Evolutionary conservation across 2,888 invertebrate species (phyloP).

Genomic region (Trachelus iudaicus): DNA sequence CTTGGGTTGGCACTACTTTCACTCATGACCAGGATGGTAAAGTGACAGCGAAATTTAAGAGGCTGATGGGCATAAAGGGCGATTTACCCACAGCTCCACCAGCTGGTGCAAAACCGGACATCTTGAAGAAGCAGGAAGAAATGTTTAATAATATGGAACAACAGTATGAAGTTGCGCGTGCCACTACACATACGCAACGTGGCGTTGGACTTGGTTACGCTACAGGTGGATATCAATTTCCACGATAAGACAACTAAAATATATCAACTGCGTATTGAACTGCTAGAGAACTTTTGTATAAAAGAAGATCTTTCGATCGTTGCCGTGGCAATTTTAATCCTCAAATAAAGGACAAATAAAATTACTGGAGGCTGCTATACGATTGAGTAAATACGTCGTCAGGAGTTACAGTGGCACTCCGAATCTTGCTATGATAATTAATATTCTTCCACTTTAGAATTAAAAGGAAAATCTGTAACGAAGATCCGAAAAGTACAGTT

Average conservation of each 20-base stretch:
- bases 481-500: not conserved
- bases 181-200: conserved; percentile 95
- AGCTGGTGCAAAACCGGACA: conserved; percentile 67
- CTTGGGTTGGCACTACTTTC: conserved; percentile 89
- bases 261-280: not conserved
- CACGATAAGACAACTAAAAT: conserved; percentile 58
- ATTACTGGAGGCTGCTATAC: not conserved
- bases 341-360: not conserved
- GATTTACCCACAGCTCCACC: conserved; percentile 62
- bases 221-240: conserved; percentile 68
- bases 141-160: conserved; percentile 94
- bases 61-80: conserved; percentile 93
- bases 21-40: conserved; percentile 92
- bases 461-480: not conserved
- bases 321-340: not conserved
- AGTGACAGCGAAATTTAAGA: conserved; percentile 93
- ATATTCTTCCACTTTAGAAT: not conserved
- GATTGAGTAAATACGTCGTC: not conserved
- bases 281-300: not conserved
- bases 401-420: not conserved
- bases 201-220: conserved; percentile 86
- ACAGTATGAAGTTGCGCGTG: conserved; percentile 95
- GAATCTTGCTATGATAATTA: not conserved
- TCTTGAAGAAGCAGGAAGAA: conserved; percentile 81
- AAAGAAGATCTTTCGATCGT: not conserved